Base-by-base conservation (phyloP, 2,113 vertebrate species). In the Takifugu flavidus region DNA sequence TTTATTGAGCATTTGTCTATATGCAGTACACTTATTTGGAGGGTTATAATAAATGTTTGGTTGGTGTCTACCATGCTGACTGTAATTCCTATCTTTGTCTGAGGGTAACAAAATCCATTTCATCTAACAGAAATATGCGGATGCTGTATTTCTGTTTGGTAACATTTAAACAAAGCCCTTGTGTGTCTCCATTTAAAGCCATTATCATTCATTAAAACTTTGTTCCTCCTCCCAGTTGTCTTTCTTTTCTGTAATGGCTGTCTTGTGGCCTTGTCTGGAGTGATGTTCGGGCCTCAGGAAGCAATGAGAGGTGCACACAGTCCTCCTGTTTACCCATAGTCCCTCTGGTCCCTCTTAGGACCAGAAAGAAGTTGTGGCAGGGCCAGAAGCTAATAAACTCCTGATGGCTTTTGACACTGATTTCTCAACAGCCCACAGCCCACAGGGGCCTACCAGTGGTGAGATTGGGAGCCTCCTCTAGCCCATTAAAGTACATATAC, bases 391-490 rank as follows among this genome's bases (percentile, higher is more conserved):
- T 77, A 84, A 89, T 89, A 82, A 87, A 86, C 55, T 59, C 67
- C 70, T 86, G 86, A 90, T 89, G 80, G 74, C 63, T 83, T 90
- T 74, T 88, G 88, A 89, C 90, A 90, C 82, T 87, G 87, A 90
- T 88, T 87, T 91, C 84, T 84, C 78, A 82, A 79, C 81, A 74
- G 77, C 80, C 78, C 72, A 75, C 75, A 74, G 70, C 64, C 75
- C 55, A 8, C 45, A 46, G 29, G 75, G 67, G 75, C 60, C 66
- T 78, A 87, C 83, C 87, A 88, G 87, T 70, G 77, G 78, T 72
- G 76, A 62, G 79, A 81, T 80, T 72, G 73, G 86, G 83, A 85
- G 71, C 82, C 82, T 83, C 64, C 65, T 85, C 70, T 81, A 85
- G 79, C 84, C 89, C 77, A 85, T 89, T 84, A 86, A 88, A 84